Evolutionary conservation across 1,140 invertebrate genomes (phyloP).

Genomic region (Yoshiicerus persimilis): DNA sequence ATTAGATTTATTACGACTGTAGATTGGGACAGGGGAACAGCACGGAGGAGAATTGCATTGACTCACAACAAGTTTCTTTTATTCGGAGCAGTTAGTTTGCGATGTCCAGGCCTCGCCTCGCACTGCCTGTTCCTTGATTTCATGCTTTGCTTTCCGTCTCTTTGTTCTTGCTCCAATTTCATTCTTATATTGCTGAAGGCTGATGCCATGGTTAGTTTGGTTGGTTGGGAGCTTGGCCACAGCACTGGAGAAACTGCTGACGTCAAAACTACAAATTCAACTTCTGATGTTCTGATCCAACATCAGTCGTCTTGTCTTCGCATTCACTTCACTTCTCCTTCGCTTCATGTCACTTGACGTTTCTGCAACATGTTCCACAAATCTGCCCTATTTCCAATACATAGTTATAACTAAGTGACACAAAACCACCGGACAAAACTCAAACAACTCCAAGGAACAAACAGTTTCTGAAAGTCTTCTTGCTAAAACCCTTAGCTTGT

Average conservation of each 20-base stretch:
- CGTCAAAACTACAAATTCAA: background rate
- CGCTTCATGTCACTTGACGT: background rate
- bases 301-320: background rate
- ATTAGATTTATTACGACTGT: background rate
- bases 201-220: background rate
- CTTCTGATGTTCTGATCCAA: background rate
- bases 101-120: background rate
- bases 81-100: background rate
- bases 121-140: background rate
- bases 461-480: no score
- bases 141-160: background rate
- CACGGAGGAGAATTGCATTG: background rate
- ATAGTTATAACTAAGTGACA: background rate
- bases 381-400: background rate
- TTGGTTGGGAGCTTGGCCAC: background rate
- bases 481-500: no score
- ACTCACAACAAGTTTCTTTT: background rate
- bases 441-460: background rate
- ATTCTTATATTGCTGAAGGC: background rate
- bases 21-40: background rate
- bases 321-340: background rate
- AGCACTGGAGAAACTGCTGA: background rate
- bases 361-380: background rate
- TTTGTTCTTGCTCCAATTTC: background rate
- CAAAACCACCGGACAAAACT: background rate